These are phyloP conservation scores for Dicranocentrus wangi DNA, from an alignment of 2,888 invertebrate genomes.

Conservation along the genomic window DNA sequence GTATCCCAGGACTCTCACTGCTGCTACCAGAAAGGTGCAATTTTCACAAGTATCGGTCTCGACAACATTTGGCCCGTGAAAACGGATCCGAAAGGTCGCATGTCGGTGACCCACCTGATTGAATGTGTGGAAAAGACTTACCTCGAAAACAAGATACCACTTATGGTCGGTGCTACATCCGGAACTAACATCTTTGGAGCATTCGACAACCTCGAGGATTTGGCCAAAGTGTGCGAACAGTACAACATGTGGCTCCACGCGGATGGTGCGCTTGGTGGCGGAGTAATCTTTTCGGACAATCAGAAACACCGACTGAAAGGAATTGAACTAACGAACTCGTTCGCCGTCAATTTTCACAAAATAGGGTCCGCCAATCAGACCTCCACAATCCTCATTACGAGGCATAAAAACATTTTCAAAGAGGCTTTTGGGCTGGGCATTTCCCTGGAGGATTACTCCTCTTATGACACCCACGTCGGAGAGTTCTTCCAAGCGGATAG, in stretches of 20 bases:
- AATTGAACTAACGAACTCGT: conserved; percentile 82
- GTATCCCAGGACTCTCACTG: conserved; percentile 50
- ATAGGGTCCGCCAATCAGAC: conserved; percentile 47
- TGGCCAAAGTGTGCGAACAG: conserved; percentile 84
- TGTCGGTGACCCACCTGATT: conserved; percentile 81
- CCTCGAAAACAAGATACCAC: conserved; percentile 81
- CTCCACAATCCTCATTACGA: conserved; percentile 30
- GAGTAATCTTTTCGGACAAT: conserved; percentile 54
- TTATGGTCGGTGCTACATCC: conserved; percentile 89
- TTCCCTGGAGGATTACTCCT: conserved; percentile 14
- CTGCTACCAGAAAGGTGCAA: conserved; percentile 49
- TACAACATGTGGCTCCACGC: conserved; percentile 92
- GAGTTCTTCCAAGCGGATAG: conserved; percentile 78
- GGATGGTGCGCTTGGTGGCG: conserved; percentile 85
- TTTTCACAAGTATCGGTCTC: conserved; percentile 82
- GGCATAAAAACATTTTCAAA: conserved; percentile 38
- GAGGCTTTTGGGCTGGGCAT: conserved; percentile 38
- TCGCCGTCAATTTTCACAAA: conserved; percentile 96
- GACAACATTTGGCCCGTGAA: conserved; percentile 87
- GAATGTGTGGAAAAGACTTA: conserved; percentile 79
- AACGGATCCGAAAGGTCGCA: conserved; percentile 82
- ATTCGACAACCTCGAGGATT: conserved; percentile 86
- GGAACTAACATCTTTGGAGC: conserved; percentile 92
- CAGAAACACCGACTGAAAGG: conserved; percentile 43
- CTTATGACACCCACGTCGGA: conserved; percentile 87